Base-by-base conservation (phyloP, 2,113 vertebrate genomes). In the Dasyurus viverrinus region DNA sequence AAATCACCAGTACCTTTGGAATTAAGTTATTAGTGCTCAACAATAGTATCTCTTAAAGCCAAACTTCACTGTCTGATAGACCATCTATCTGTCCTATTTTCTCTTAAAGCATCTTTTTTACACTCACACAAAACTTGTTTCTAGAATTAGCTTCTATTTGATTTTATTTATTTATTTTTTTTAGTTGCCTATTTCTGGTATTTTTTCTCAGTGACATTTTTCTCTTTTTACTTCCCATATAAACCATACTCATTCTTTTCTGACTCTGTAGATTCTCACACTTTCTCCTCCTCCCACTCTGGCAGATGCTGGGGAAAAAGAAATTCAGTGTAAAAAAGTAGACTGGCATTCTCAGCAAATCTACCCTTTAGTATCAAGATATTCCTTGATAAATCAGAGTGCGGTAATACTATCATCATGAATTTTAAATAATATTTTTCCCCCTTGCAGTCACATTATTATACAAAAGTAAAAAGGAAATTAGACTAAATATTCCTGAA, bases 231-330 rank as follows among this genome's bases (percentile, higher is more conserved):
- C 93, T 48, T 90, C 46, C 94, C 42, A 95, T 92, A 93, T 16
- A 94, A 95, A 90, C 94, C 93, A 60, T 94, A 96, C 97, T 97
- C 97, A 95, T 97, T 98, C 95, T 94, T 94, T 94, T 96, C 91
- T 97, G 90, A 90, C 76, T 97, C 93, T 97, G 95, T 95, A 97
- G 94, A 97, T 97, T 97, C 84, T 95, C 96, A 90, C 98, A 97
- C 95, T 96, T 98, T 97, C 97, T 95, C 92, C 95, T 97, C 95
- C 95, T 97, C 97, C 97, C 95, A 97, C 98, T 97, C 97, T 97
- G 95, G 95, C 98, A 98, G 97, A 97, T 98, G 97, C 97, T 97
- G 90, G 94, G 94, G 95, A 97, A 93, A 57, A 97, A 89, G 94
- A 95, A 96, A 97, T 92, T 95, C 92, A 93, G 89, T 97, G 54